Evolutionary conservation across 2,888 invertebrate species (phyloP), one percentile per base, ranked within the genome.

Genomic region (Ctenicera cuprea): DNA sequence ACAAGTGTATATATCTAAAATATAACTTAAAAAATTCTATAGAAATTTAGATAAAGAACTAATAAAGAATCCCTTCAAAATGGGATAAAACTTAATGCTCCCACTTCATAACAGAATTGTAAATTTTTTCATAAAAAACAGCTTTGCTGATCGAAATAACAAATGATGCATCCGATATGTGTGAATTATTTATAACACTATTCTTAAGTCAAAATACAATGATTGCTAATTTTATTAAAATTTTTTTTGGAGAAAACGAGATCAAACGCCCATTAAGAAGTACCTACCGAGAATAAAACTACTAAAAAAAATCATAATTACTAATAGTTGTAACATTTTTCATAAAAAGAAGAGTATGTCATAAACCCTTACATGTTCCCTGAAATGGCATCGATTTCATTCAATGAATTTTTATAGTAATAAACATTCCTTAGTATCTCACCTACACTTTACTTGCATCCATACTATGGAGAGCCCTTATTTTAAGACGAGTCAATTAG

Each of bases 1-100:
- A 70, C 63, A 67, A 52, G 16, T 11, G 20, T n/a, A 26, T 62
- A 62, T 67, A 57, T 48, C 52, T 69, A 71, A 57, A 59, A 61
- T 73, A 70, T 71, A 76, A 73, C 67, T 76, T 67, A 73, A 68
- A 66, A 52, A 41, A 59, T 59, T 38, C 57, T 67, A 67, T 8
- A 68, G 26, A 54, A 54, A 68, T 59, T 61, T 68, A 38, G 41
- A 57, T 48, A 43, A 16, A 68, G 26, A 59, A 61, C 22, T 54
- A 43, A 37, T 43, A 67, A 66, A 33, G 43, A 52, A n/a, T n/a
- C 12, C 45, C 30, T 16, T 11, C 41, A 20, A 41, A 68, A 68
- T 61, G 67, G 67, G 68, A 68, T 22, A 59, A 65, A 57, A 12
- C 20, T 41, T 30, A 68, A 59, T 38, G 57, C 68, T 59, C 68